Base-by-base conservation (phyloP, 1,140 invertebrate species). In the Fopius arisanus region DNA sequence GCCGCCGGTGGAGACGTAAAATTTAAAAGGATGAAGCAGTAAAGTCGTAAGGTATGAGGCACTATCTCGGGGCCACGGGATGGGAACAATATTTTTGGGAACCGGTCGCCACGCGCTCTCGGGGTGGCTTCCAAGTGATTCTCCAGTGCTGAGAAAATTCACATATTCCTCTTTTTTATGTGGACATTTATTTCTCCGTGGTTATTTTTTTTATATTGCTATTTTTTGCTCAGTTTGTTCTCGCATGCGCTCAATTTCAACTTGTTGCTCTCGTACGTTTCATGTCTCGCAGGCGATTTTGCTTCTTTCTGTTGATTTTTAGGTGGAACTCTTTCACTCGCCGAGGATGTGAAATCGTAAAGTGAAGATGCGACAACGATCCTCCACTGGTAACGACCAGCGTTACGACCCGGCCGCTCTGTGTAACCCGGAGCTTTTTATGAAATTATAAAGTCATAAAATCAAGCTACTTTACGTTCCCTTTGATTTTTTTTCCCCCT, bases 391-490 rank as follows among this genome's bases (percentile, higher is more conserved):
- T 75, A 75, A 75, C 68, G 74, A 72, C 74, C 65, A 21, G 41
- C 67, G 67, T 69, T 69, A 69, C 67, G 43, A 69, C 67, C 67
- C 23, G 5, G 67, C 48, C 12, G 33, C 37, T 40, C 65, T 72
- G 73, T 76, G 73, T 76, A 72, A 74, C 74, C 70, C 66, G 76
- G 69, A 75, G 73, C 75, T 78, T 79, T 81, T 81, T 70, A 77
- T 77, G 75, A 79, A 81, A 80, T 81, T 79, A 78, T 78, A 75
- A 79, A 76, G 75, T 68, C 74, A 67, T 81, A 81, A 81, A 81
- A 75, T 78, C 72, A 65, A 26, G 74, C 73, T 73, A 74, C 67
- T 81, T 78, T 80, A 81, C 74, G 77, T 28, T 19, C 40, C 26
- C 51, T 59, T 59, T 59, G 43, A 19, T 51, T 59, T 3, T 6